Percentiles rank a stretch among this genome's conserved stretches.
Evolutionary conservation across 1,140 invertebrate species (phyloP).

Genomic region (Drosophila pandora): DNA sequence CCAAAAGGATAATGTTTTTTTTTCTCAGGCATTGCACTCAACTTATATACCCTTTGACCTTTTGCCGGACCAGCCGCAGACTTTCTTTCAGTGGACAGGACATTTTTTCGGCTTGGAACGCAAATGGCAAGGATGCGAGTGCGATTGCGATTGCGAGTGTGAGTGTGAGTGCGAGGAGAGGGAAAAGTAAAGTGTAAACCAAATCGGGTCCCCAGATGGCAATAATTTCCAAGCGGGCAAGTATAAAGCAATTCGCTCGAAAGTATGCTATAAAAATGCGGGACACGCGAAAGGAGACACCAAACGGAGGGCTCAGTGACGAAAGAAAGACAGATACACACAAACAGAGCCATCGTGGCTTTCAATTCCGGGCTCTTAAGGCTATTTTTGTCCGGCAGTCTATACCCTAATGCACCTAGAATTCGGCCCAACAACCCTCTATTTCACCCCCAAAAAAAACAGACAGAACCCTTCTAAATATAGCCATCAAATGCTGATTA

Average conservation of each 20-base stretch:
- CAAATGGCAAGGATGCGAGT: constrained; percentile 6
- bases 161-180: neutral
- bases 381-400: constrained; percentile 68
- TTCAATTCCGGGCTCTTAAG: constrained; percentile 31
- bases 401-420: constrained; percentile 57
- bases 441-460: constrained; percentile 2
- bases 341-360: constrained; percentile 8
- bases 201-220: constrained; percentile 32
- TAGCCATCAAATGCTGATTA: constrained; percentile 48
- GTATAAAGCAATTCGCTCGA: constrained; percentile 33
- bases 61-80: constrained; percentile 1
- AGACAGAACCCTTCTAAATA: constrained; percentile 51
- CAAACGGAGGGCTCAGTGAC: neutral
- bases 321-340: constrained; percentile 10
- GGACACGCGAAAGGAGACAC: constrained; percentile 12
- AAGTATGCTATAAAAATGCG: constrained; percentile 50
- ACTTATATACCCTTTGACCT: constrained; percentile 14
- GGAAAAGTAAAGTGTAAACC: constrained; percentile 13
- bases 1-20: constrained; percentile 22
- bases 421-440: neutral
- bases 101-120: constrained; percentile 21
- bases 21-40: constrained; percentile 11
- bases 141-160: no score
- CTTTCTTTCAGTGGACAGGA: constrained; percentile 34
- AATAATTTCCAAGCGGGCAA: constrained; percentile 27